Evolutionary conservation across 2,888 invertebrate genomes (phyloP).

Genomic region (Brenthis ino): DNA sequence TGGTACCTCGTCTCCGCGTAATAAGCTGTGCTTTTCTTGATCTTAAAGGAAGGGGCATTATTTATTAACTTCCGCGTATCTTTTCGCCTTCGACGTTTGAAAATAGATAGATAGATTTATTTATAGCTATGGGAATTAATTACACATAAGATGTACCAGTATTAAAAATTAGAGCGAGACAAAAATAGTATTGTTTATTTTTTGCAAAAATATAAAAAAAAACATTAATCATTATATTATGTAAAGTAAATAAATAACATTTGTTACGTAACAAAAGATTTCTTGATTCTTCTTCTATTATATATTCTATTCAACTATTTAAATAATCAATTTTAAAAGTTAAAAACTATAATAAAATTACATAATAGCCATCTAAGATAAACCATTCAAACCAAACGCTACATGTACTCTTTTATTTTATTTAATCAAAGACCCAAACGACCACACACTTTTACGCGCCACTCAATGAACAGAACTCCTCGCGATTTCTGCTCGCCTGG

Average conservation of each 20-base stretch:
- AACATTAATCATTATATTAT: no score
- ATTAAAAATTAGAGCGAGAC: background rate
- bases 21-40: constrained; percentile 80
- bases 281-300: no score
- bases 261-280: no score
- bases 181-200: background rate
- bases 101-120: constrained; percentile 22
- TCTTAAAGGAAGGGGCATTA: constrained; percentile 62
- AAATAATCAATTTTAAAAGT: no score
- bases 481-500: constrained; percentile 60
- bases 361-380: no score
- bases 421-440: background rate
- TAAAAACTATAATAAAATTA: no score
- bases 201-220: no score
- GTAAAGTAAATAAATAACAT: no score
- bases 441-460: background rate
- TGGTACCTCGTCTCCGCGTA: constrained; percentile 77
- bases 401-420: no score
- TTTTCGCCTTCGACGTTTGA: constrained; percentile 37
- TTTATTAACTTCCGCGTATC: constrained; percentile 66
- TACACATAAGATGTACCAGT: constrained; percentile 1
- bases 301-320: no score
- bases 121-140: constrained; percentile 9
- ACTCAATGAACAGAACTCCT: constrained; percentile 46
- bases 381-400: no score